Base-by-base conservation (phyloP, 2,113 vertebrate species). In the Pitta sordida region DNA sequence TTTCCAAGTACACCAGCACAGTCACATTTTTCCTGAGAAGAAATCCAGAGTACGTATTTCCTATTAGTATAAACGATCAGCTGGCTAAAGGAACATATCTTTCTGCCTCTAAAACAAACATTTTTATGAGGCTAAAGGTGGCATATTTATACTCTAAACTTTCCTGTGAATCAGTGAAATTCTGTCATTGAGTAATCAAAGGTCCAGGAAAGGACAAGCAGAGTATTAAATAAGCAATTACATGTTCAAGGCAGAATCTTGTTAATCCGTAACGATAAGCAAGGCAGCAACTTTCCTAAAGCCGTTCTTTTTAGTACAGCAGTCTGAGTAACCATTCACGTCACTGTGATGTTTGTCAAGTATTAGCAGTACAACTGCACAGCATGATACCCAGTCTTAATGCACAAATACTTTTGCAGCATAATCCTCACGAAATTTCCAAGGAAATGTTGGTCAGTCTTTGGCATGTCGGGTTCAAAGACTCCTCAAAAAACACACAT, bases 341-440 rank as follows among this genome's bases (percentile, higher is more conserved):
- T 96, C 94, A 89, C 73, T 39, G 53, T 65, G 89, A 27, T 48
- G 9, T 65, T 88, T 83, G 74, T 92, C 51, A 58, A 80, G 82
- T 13, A 91, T 75, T 26, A 62, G 65, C 46, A 36, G 79, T 8
- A 1, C 75, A 78, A 91, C 29, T 19, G 37, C 55, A 43, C 46
- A 68, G 67, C 49, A 19, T 37, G 36, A 86, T 71, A 70, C 76
- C 75, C 30, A 58, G n/a, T 80, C 67, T 77, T 19, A 39, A 48
- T 5, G 19, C 19, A 43, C 36, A 27, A 46, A 78, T n/a, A 29
- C 52, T 76, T 94, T 56, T 73, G 51, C 32, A 90, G 58, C 65
- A 12, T 74, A 90, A 94, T 65, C n/a, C 69, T 82, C 44, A 73
- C 22, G 22, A 52, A 73, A 22, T 63, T 92, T 34, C 74, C 52